Evolutionary conservation across 2,113 vertebrate genomes (phyloP).

Genomic region (Triplophysa rosa): DNA sequence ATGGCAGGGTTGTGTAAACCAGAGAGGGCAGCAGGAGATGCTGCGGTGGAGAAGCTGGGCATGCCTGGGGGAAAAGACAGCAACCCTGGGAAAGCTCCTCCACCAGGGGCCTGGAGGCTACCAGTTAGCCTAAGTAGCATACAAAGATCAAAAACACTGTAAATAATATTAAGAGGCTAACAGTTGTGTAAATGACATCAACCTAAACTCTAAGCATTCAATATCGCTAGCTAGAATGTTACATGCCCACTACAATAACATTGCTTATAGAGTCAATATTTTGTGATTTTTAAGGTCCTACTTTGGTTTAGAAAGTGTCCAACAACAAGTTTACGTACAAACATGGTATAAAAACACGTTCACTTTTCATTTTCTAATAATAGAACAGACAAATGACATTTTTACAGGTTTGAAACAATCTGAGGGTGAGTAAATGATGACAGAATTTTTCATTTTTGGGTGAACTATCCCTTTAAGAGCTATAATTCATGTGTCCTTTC

Average conservation of each 20-base stretch:
- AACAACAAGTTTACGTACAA: no score
- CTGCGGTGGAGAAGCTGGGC: constrained; percentile 85
- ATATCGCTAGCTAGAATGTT: neutral
- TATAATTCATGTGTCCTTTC: neutral
- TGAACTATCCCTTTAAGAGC: neutral
- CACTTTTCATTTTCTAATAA: no score
- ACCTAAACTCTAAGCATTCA: no score
- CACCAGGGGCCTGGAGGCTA: constrained; percentile 84
- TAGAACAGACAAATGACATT: no score
- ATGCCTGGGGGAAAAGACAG: constrained; percentile 87
- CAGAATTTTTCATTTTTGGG: no score
- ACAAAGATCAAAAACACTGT: neutral
- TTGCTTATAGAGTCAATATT: no score
- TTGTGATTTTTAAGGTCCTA: no score
- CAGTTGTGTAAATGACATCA: neutral
- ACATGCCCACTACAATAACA: neutral
- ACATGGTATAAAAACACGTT: no score
- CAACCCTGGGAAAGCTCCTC: constrained; percentile 86
- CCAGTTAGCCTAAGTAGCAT: constrained; percentile 76
- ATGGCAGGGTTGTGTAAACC: constrained; percentile 88
- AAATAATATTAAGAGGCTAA: neutral
- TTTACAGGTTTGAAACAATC: no score
- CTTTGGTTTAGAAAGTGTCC: no score
- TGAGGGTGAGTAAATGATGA: no score
- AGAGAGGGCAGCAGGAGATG: constrained; percentile 81